phyloP scores from a whole-genome alignment of 1,140 invertebrate species.

The Dendrolimus punctatus region DNA sequence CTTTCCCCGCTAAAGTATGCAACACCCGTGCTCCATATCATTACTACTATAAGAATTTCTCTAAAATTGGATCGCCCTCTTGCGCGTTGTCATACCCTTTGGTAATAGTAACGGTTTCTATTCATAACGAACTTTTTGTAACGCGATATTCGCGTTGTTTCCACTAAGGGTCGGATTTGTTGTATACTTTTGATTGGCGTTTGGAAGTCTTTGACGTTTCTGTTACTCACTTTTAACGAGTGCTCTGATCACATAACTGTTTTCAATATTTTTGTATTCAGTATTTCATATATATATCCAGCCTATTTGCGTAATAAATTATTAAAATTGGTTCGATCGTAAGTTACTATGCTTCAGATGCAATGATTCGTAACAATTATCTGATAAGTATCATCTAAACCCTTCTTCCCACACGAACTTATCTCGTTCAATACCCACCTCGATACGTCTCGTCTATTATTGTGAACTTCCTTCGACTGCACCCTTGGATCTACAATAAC shows the following conservation, averaged over 20 bases:
- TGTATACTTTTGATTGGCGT: slow-evolving; percentile 35
- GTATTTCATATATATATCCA: slow-evolving; percentile 2
- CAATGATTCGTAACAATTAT: slow-evolving; percentile 65
- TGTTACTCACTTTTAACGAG: slow-evolving; percentile 32
- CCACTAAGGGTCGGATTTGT: slow-evolving; percentile 55
- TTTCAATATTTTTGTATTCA: background rate
- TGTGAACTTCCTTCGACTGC: slow-evolving; percentile 30
- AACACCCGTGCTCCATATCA: slow-evolving; percentile 60
- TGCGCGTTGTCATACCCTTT: slow-evolving; percentile 55
- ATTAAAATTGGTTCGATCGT: slow-evolving; percentile 9
- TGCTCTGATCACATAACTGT: slow-evolving; percentile 7
- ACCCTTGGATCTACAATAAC: slow-evolving; percentile 56
- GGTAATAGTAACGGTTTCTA: slow-evolving; percentile 63
- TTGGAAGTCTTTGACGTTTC: slow-evolving; percentile 36
- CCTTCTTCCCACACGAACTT: slow-evolving; percentile 62
- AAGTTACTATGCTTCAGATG: slow-evolving; percentile 35
- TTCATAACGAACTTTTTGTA: slow-evolving; percentile 67
- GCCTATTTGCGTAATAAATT: background rate
- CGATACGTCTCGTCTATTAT: slow-evolving; percentile 50
- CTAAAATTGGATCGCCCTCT: slow-evolving; percentile 61
- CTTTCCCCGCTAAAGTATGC: slow-evolving; percentile 56
- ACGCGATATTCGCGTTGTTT: slow-evolving; percentile 62
- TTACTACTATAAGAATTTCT: slow-evolving; percentile 47
- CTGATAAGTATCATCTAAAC: slow-evolving; percentile 65
- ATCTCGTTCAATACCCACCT: slow-evolving; percentile 46